Evolutionary conservation across 2,888 invertebrate genomes (phyloP).

Genomic region (Tenthredo scrophulariae): DNA sequence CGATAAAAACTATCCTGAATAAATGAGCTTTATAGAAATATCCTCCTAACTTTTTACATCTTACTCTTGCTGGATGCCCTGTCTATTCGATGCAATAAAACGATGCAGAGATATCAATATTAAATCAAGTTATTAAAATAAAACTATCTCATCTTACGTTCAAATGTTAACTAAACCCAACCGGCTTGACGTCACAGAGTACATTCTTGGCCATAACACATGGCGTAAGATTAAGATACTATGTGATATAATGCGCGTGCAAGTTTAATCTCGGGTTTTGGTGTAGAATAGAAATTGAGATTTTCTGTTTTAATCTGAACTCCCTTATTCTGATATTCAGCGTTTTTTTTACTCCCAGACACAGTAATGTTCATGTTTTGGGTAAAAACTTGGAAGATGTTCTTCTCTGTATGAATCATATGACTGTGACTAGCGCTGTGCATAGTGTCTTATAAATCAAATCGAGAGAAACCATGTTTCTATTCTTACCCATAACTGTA

Average conservation of each 20-base stretch:
- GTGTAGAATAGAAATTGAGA: not conserved
- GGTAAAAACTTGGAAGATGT: not conserved
- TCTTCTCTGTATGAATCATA: conserved; percentile 17
- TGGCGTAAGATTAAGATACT: not conserved
- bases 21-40: not conserved
- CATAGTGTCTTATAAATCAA: not conserved
- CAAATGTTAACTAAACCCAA: not conserved
- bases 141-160: not conserved
- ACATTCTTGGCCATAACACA: not conserved
- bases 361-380: not conserved
- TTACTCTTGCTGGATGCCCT: conserved; percentile 12
- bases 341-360: not conserved
- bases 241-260: not conserved
- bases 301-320: not conserved
- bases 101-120: not conserved
- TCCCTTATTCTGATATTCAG: not conserved
- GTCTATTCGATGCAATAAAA: not conserved
- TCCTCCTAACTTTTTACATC: not conserved
- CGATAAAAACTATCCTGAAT: not conserved
- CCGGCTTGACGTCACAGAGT: not conserved
- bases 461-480: not conserved
- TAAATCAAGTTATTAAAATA: not conserved
- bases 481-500: not conserved
- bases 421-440: not conserved
- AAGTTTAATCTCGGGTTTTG: not conserved